Conservation (phyloP, 2,113 vertebrate species). For the Eptesicus fuscus region DNA sequence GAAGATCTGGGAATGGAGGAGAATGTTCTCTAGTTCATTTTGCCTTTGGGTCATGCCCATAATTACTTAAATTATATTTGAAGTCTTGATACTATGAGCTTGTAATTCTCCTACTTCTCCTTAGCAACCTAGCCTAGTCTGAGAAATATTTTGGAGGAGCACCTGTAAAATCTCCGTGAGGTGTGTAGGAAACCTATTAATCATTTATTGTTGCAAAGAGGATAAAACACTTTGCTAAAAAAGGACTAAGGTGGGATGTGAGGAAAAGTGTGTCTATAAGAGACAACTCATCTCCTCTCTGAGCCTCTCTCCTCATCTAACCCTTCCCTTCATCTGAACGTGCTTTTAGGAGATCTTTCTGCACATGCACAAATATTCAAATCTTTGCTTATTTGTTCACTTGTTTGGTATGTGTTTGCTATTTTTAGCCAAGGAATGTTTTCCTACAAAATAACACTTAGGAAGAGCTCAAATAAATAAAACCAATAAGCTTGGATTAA, state of each 20-base stretch:
- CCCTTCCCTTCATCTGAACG: not conserved
- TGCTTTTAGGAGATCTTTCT: not conserved
- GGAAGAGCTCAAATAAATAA: not conserved
- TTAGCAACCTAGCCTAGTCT: not conserved
- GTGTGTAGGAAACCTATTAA: not conserved
- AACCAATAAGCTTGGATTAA: not conserved
- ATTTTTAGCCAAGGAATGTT: conserved; percentile 40
- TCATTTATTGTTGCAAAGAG: not conserved
- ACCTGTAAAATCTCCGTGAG: not conserved
- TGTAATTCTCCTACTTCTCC: not conserved
- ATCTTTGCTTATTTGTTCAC: not conserved
- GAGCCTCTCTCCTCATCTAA: not conserved
- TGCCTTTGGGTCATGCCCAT: not conserved
- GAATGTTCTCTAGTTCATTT: conserved; percentile 24
- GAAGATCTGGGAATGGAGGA: not conserved
- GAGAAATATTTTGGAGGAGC: not conserved
- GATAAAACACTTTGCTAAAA: not conserved
- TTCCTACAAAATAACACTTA: not conserved
- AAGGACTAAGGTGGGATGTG: not conserved
- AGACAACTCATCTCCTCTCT: not conserved
- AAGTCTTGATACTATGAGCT: not conserved
- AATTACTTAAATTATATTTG: conserved; percentile 44
- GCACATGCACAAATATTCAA: not conserved
- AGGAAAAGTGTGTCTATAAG: not conserved
- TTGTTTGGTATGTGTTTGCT: not conserved